These are phyloP conservation scores for Aegithalos caudatus DNA, from an alignment of 2,113 vertebrate genomes.

Conservation along the genomic window DNA sequence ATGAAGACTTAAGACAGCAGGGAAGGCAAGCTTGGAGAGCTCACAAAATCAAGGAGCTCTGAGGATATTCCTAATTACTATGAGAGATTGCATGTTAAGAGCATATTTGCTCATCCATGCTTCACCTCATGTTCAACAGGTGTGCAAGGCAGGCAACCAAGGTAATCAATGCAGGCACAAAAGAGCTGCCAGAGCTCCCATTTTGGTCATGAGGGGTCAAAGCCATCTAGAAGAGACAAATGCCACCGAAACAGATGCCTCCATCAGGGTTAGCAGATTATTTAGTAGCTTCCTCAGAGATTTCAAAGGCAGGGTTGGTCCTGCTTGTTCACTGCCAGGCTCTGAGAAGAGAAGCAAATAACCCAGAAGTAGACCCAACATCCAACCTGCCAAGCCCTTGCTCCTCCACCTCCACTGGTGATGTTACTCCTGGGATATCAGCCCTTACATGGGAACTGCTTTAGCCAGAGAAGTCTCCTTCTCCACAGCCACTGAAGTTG, in stretches of 20 bases:
- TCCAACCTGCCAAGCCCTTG: neutral
- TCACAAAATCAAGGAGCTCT: neutral
- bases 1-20: neutral
- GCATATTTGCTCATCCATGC: neutral
- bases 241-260: neutral
- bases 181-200: neutral
- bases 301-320: neutral
- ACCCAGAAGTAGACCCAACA: neutral
- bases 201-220: rapidly evolving
- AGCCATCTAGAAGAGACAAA: neutral
- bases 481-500: neutral
- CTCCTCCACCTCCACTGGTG: neutral
- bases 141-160: neutral
- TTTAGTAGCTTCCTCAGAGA: neutral
- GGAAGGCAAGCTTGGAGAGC: neutral
- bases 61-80: neutral
- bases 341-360: neutral
- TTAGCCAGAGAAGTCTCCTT: neutral
- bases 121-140: neutral
- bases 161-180: neutral
- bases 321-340: neutral
- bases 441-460: neutral
- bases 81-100: neutral
- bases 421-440: neutral
- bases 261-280: neutral